Base-by-base conservation (phyloP, 2,888 invertebrate genomes). In the Eilema sororculum region DNA sequence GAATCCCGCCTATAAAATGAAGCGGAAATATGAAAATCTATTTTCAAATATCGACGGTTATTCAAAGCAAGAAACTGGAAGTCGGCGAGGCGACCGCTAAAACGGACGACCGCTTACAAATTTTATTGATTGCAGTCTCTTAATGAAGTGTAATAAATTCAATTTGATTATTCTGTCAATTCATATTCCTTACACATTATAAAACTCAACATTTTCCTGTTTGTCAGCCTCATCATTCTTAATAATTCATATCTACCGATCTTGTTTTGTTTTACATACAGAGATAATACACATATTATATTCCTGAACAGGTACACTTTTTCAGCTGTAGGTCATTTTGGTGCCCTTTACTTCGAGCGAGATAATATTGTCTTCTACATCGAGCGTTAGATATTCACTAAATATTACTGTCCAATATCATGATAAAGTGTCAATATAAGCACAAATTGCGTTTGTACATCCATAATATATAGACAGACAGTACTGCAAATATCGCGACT, bases 131-230 rank as follows among this genome's bases (percentile, higher is more conserved):
- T 52, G 52, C 52, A 52, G 52, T 52, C 8, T 9, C 3, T n/a
- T 52, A 52, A 52, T 52, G 46, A 52, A 52, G 20, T 52, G 52
- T 52, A 52, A 52, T 52, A 52, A n/a, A 52, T 52, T 52, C 52
- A n/a, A 52, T 52, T 52, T 52, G n/a, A 52, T 52, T n/a, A 52
- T 52, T 52, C 52, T 52, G 52, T 52, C 52, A 52, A 52, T 52
- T n/a, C n/a, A 52, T 52, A 52, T 52, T 52, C n/a, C 52, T 52
- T 25, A 25, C 58, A 58, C 58, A 58, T 25, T 58, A 58, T 58
- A 24, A 25, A 58, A 25, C 58, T 25, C 12, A 16, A 25, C 9
- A n/a, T 58, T 52, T 52, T 52, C 52, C 52, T 52, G 52, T 52
- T 52, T 52, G 20, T 52, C 20, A 5, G 52, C n/a, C 52, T n/a